phyloP scores from a whole-genome alignment of 2,113 vertebrate species.

The Amia ocellicauda region DNA sequence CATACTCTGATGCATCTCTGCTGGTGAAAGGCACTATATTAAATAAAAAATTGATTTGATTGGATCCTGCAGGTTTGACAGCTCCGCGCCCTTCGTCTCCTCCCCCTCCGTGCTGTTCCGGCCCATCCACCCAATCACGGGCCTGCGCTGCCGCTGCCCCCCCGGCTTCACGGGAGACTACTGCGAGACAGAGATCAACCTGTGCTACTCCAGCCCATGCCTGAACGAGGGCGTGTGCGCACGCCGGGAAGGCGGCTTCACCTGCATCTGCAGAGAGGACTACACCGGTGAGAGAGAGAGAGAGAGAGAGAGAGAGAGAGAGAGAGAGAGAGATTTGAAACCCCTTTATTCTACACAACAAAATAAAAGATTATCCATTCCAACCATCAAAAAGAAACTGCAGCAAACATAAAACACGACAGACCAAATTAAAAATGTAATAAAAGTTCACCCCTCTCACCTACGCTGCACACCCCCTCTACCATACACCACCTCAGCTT shows the following conservation, averaged over 20 bases:
- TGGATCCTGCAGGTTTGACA: too few relatives aligned
- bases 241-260: slow-evolving; percentile 88
- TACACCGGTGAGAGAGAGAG: slow-evolving; percentile 75
- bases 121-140: slow-evolving; percentile 93
- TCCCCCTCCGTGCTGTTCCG: slow-evolving; percentile 90
- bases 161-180: slow-evolving; percentile 95
- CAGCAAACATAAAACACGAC: too few relatives aligned
- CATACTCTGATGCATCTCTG: too few relatives aligned
- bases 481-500: too few relatives aligned
- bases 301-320: background rate
- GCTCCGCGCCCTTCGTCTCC: slow-evolving; percentile 91
- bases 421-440: too few relatives aligned
- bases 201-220: slow-evolving; percentile 97
- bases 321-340: slow-evolving; percentile 12
- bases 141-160: slow-evolving; percentile 92
- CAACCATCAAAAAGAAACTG: too few relatives aligned
- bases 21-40: too few relatives aligned
- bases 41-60: too few relatives aligned
- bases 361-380: too few relatives aligned
- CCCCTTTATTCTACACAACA: too few relatives aligned
- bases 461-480: too few relatives aligned
- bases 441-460: too few relatives aligned
- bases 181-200: slow-evolving; percentile 94
- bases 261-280: slow-evolving; percentile 86
- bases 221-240: slow-evolving; percentile 85